Evolutionary conservation across 2,113 vertebrate genomes (phyloP), one percentile per base, ranked within the genome.

Genomic region (Ochotona princeps): DNA sequence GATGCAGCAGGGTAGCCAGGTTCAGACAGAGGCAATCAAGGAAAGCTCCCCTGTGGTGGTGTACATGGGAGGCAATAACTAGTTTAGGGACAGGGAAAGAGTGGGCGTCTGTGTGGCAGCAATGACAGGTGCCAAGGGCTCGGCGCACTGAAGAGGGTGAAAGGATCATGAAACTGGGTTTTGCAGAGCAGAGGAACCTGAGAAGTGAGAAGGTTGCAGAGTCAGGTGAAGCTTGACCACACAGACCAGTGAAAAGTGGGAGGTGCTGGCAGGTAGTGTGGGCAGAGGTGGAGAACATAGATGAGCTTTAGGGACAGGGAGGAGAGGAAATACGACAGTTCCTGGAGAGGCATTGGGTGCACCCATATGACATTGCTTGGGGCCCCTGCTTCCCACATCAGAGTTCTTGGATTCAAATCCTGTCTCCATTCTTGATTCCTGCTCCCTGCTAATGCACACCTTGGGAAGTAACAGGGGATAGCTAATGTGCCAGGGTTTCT

Each of bases 81-180:
- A 28, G 7, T 8, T 25, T 69, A 49, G 25, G 0, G 3, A 69
- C 38, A 23, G 57, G 61, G 12, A 66, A 61, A 65, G 30, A n/a
- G 38, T 0, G 26, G 32, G 35, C 5, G 15, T 66, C 23, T 32
- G 1, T 3, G 11, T 0, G 3, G 25, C 66, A 76, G 61, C n/a
- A 47, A 10, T 26, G 14, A 35, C 72, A 73, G 18, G 25, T 73
- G 28, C 83, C 61, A 81, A 87, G 78, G 63, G 28, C 30, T 57
- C 38, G 76, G 63, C 21, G 28, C 4, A 18, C 2, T 47, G 18
- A 8, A 60, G 49, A 51, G 26, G 9, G 60, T 47, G 47, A 69
- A 93, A 61, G 28, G 21, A 30, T 21, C 11, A 25, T 26, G 51
- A 69, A 32, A 17, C 54, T 51, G 87, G 15, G 21, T n/a, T 44